These are phyloP conservation scores for Phyllotreta cruciferae DNA, from an alignment of 2,888 invertebrate genomes.

Conservation along the genomic window DNA sequence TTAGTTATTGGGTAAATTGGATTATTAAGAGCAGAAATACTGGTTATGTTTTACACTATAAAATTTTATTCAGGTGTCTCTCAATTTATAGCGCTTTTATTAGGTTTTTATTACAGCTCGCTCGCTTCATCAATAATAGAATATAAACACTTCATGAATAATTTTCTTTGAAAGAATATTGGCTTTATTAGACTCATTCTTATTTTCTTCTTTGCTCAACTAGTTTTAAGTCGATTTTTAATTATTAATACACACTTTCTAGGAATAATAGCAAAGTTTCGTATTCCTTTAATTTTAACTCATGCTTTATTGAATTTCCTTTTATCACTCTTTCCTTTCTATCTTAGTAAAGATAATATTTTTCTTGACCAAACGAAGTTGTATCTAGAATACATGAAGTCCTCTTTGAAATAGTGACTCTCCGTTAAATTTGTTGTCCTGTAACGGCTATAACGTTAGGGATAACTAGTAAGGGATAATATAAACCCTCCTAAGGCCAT, in stretches of 20 bases:
- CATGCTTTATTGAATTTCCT: too few relatives aligned
- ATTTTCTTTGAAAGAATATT: not conserved
- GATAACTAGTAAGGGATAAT: conserved; percentile 45
- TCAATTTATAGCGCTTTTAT: conserved; percentile 5
- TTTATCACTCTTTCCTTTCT: too few relatives aligned
- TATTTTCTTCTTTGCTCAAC: too few relatives aligned
- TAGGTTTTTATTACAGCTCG: not conserved
- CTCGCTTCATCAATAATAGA: not conserved
- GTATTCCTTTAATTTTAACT: too few relatives aligned
- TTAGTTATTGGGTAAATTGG: not conserved
- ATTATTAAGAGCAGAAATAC: not conserved
- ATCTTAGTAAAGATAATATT: too few relatives aligned
- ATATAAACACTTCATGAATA: not conserved
- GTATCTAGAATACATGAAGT: too few relatives aligned
- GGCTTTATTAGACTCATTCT: too few relatives aligned
- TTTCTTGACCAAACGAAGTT: too few relatives aligned
- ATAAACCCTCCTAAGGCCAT: conserved; percentile 53
- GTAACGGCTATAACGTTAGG: conserved; percentile 11
- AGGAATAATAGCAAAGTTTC: too few relatives aligned
- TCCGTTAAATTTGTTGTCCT: conserved; percentile 2
- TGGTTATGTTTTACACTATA: not conserved
- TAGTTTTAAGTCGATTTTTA: too few relatives aligned
- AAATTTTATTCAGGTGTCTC: conserved; percentile 4
- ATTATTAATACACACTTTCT: too few relatives aligned
- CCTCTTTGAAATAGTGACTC: not conserved